These are phyloP conservation scores for Silurus glanis DNA, from an alignment of 2,113 vertebrate genomes.

Conservation along the genomic window DNA sequence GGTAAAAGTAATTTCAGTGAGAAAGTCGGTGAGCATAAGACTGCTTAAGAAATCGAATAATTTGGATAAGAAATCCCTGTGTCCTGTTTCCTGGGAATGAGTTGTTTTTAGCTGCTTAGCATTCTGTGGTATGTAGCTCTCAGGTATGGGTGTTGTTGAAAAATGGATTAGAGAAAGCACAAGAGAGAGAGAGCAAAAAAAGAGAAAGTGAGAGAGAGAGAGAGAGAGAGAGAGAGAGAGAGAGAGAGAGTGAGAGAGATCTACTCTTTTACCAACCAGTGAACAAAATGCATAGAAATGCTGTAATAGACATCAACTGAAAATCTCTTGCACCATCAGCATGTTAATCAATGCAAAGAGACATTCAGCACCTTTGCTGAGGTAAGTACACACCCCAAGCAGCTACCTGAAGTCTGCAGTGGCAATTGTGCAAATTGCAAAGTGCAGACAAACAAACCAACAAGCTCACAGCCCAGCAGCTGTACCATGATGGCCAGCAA, in stretches of 20 bases:
- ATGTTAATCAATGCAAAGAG: neutral
- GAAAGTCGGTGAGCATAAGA: neutral
- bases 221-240: neutral
- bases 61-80: neutral
- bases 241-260: neutral
- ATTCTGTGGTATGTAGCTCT: slow-evolving; percentile 11
- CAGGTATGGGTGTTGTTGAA: slow-evolving; percentile 48
- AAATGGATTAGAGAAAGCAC: slow-evolving; percentile 16
- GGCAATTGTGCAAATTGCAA: no score
- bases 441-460: neutral
- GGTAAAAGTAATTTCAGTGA: neutral
- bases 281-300: neutral
- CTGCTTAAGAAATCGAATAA: no score
- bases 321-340: neutral
- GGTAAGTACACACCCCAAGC: neutral
- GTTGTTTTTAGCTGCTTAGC: neutral
- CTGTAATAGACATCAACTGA: neutral
- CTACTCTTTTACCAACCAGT: neutral
- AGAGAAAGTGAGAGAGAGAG: neutral
- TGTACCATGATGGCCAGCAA: neutral
- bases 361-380: neutral
- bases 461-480: neutral
- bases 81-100: slow-evolving; percentile 7
- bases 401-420: neutral
- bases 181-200: slow-evolving; percentile 5